These are phyloP conservation scores for Cataglyphis altisquamis DNA, from an alignment of 2,888 invertebrate species.

Conservation along the genomic window DNA sequence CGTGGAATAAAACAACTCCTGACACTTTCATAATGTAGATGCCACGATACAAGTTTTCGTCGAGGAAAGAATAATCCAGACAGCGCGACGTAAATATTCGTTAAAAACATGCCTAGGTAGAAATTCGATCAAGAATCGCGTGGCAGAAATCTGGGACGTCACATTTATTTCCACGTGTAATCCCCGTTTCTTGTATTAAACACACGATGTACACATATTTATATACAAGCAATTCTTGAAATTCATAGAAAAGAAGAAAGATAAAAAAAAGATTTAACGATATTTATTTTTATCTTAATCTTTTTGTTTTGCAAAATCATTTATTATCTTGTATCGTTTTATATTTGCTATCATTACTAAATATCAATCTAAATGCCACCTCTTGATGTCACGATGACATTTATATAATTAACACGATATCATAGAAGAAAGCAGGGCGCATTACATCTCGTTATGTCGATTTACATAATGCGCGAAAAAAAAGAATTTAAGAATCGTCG, in stretches of 20 bases:
- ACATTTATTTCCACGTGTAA: constrained; percentile 17
- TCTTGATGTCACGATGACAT: neutral
- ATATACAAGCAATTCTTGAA: neutral
- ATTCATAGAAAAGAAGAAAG: neutral
- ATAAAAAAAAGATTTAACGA: neutral
- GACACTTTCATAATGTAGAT: constrained; percentile 49
- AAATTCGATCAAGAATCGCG: constrained; percentile 46
- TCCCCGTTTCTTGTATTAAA: constrained; percentile 2
- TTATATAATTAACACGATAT: constrained; percentile 1
- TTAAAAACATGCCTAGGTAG: constrained; percentile 10
- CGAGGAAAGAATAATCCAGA: constrained; percentile 8
- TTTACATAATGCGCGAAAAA: constrained; percentile 9
- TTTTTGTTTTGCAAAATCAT: neutral
- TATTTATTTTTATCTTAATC: neutral
- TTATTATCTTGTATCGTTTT: neutral
- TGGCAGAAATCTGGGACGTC: constrained; percentile 30
- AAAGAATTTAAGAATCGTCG: neutral
- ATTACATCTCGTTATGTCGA: neutral
- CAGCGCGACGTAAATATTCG: constrained; percentile 30
- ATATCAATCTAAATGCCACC: neutral
- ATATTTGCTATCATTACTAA: neutral
- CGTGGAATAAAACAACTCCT: constrained; percentile 36
- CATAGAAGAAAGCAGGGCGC: neutral
- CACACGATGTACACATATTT: neutral
- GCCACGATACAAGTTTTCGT: constrained; percentile 21